Evolutionary conservation across 1,140 invertebrate genomes (phyloP), one percentile per base, ranked within the genome.

Genomic region (Lasioglossum baleicum): DNA sequence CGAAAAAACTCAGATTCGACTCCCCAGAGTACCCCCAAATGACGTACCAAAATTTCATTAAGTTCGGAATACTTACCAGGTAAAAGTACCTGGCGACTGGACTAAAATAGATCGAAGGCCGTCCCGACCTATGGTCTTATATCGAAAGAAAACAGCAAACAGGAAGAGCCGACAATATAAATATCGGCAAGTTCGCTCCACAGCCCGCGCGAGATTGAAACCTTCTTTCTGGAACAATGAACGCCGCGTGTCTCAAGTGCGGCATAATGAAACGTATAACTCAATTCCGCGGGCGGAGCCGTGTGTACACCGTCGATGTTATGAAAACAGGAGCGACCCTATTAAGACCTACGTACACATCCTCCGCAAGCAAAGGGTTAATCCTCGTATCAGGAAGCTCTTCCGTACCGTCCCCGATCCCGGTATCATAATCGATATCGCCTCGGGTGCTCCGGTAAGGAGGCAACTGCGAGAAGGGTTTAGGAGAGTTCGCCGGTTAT

Each of bases 401-500:
- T 22, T 44, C 64, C 64, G 15, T 22, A 1, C 42, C n/a, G 5
- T n/a, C 35, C n/a, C 13, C 40, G 42, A 48, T 67, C 65, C 3
- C 8, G 35, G 22, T 67, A 67, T 48, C 42, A 44, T 48, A 67
- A 67, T 67, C 65, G 65, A 67, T 67, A 67, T 67, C 42, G 64
- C 22, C 22, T 26, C 42, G 40, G 20, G 20, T 42, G n/a, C 20
- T 8, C 13, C 64, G 10, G 40, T 44, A 44, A 66, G 40, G 42
- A 66, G 40, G 20, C 64, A 66, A 66, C 40, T 40, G 42, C 20
- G 20, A 17, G 20, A n/a, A 66, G 40, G 40, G 64, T 66, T 66
- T 42, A 48, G 44, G 17, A 20, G 42, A 44, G 42, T 66, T 66
- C 40, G 40, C n/a, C 35, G 64, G 40, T 65, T n/a, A n/a, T 53